A percentile compares a stretch with the other conserved stretches of the same genome.
These are phyloP conservation scores for Sitodiplosis mosellana DNA, from an alignment of 1,140 invertebrate genomes.

Conservation along the genomic window DNA sequence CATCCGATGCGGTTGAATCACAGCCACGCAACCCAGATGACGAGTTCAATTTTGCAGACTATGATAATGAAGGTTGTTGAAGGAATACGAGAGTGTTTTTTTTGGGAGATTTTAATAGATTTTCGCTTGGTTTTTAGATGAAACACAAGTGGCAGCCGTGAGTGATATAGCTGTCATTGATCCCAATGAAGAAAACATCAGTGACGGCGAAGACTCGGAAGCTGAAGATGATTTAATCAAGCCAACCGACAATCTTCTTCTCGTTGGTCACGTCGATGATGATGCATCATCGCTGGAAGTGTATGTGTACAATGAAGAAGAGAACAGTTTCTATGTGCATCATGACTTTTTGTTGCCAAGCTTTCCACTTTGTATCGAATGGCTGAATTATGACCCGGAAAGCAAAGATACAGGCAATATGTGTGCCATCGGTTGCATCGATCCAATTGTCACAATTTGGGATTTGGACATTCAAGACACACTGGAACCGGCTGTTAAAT, in stretches of 20 bases:
- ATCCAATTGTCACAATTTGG: conserved; percentile 83
- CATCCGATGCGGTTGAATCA: conserved; percentile 14
- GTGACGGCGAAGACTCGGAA: conserved; percentile 48
- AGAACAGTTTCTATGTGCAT: conserved; percentile 78
- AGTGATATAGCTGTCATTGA: conserved; percentile 18
- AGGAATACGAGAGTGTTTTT: conserved; percentile 6
- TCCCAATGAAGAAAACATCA: conserved; percentile 15
- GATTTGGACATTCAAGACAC: conserved; percentile 84
- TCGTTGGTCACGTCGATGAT: conserved; percentile 70
- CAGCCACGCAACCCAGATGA: conserved; percentile 32
- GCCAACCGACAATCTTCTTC: conserved; percentile 75
- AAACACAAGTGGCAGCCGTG: conserved; percentile 14
- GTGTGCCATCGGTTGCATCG: conserved; percentile 81
- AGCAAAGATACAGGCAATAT: conserved; percentile 48
- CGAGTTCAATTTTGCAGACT: conserved; percentile 55
- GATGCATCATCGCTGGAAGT: conserved; percentile 75
- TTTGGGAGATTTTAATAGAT: conserved; percentile 6
- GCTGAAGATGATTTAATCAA: conserved; percentile 82
- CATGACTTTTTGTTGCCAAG: conserved; percentile 78
- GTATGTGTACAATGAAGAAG: conserved; percentile 79
- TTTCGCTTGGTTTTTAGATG: conserved; percentile 4
- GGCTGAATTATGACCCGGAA: conserved; percentile 66
- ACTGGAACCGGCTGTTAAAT: conserved; percentile 63
- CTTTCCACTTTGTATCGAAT: conserved; percentile 81
- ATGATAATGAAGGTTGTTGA: conserved; percentile 45